Evolutionary conservation across 1,140 invertebrate species (phyloP), one percentile per base, ranked within the genome.

Genomic region (Ganaspis sp.): DNA sequence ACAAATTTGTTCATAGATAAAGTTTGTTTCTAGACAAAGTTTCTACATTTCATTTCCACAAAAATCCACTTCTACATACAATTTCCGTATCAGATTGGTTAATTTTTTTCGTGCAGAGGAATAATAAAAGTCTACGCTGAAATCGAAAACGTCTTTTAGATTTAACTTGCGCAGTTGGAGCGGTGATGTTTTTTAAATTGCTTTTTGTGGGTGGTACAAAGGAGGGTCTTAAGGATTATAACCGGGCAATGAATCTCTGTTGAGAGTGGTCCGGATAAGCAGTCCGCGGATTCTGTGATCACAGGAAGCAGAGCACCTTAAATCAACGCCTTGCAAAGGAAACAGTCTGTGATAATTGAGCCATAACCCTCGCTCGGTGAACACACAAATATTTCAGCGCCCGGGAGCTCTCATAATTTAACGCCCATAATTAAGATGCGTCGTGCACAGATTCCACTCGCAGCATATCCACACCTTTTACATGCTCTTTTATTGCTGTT

Each of bases 321-420:
- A 88, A 90, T 89, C 87, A 90, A 85, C 86, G 85, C 29, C 84
- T 83, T 76, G 84, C 85, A 83, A 86, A 88, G 88, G 81, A 87
- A 89, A 88, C 86, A 86, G 86, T 86, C 42, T 88, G 87, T 86
- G 84, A 86, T 89, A 89, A 88, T 89, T 88, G 88, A 89, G 87
- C 87, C 87, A 83, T 90, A 89, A 89, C 81, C 88, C 85, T 84
- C 84, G 83, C 70, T 83, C 82, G 81, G 82, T 80, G 78, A 87
- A 87, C 81, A 78, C 83, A 85, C 87, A 85, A 88, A 88, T 89
- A 88, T 89, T 87, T 90, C 87, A 89, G 82, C 86, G 81, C 80
- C 73, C 80, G 82, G 81, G 80, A 84, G 79, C 74, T 78, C 82
- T 86, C 85, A 84, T 89, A 88, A 89, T 87, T 88, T 88, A 87